These are phyloP conservation scores for Gastrophysa polygoni DNA, from an alignment of 2,888 invertebrate genomes.

Conservation along the genomic window DNA sequence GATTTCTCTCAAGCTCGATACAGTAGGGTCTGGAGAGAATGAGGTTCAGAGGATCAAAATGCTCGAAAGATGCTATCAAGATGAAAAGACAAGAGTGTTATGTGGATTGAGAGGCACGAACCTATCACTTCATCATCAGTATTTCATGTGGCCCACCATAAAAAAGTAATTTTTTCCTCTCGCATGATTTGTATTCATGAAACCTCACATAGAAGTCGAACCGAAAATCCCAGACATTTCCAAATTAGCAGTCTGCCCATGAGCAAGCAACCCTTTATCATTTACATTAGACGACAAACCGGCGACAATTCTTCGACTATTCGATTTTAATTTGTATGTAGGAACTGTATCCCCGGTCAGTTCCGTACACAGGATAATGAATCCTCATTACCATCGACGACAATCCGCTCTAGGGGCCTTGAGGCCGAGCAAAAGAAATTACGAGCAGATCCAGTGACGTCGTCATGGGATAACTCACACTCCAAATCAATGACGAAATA, in stretches of 20 bases:
- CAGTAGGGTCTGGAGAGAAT: too few relatives aligned
- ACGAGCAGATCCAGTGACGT: slow-evolving; percentile 19
- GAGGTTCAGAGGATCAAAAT: too few relatives aligned
- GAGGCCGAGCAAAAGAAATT: slow-evolving; percentile 32
- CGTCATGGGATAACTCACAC: too few relatives aligned
- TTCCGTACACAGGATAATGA: slow-evolving; percentile 34
- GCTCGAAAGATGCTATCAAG: too few relatives aligned
- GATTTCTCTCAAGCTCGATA: too few relatives aligned
- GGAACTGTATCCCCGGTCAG: slow-evolving; percentile 27
- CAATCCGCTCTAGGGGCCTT: slow-evolving; percentile 19
- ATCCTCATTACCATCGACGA: slow-evolving; percentile 32
- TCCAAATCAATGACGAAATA: too few relatives aligned
- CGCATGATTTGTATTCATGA: not conserved
- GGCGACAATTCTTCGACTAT: slow-evolving; percentile 29
- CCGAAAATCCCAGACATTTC: slow-evolving; percentile 1
- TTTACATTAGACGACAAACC: slow-evolving; percentile 23
- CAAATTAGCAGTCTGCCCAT: slow-evolving; percentile 22
- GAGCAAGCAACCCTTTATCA: slow-evolving; percentile 16
- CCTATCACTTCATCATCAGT: too few relatives aligned
- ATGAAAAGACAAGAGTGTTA: too few relatives aligned
- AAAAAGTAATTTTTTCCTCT: not conserved
- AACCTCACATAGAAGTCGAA: not conserved
- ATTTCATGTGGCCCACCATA: not conserved
- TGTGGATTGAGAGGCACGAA: too few relatives aligned
- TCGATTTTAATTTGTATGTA: slow-evolving; percentile 34